Evolutionary conservation across 1,140 invertebrate species (phyloP), one percentile per base, ranked within the genome.

Genomic region (Psix sp.): DNA sequence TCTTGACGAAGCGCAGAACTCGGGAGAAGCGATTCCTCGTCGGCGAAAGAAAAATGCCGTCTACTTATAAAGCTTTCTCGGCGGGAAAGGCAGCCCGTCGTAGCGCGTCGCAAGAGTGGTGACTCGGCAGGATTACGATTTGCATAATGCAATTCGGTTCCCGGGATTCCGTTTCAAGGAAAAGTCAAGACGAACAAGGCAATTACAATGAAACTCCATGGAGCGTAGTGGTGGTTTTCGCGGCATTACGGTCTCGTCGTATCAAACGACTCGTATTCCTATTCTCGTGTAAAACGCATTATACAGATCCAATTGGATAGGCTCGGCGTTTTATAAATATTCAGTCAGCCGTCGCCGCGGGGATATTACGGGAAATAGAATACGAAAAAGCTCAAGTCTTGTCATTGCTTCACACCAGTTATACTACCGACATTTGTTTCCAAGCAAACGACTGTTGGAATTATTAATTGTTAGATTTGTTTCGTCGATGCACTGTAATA

Each of bases 141-240:
- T 86, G 82, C 83, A 86, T 86, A 86, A 86, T 85, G 83, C 80
- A 84, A 86, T 86, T 84, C 83, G 82, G 80, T 54, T 39, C 70
- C 60, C 81, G 76, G 74, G 77, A 82, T 85, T 77, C 79, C 80
- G 78, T 82, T 86, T 83, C 80, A 82, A 81, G 79, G 77, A 81
- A 82, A 84, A 84, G 83, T 83, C 81, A 83, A 85, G 81, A 85
- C 79, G 82, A 85, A 86, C 85, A 86, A 82, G 83, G 81, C 82
- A 85, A 86, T 86, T 86, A 86, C 85, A 85, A 85, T 83, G 83
- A 86, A 85, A 85, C 80, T 84, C 80, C 83, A 84, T 82, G 81
- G 80, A 82, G 82, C 82, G 74, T 76, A 48, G 57, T 74, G 79
- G 80, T 74, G 80, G 78, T 76, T 81, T 82, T 82, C 80, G 78